A percentile compares a stretch with the other conserved stretches of the same genome.
phyloP scores from a whole-genome alignment of 1,140 invertebrate genomes.

The Hormaphis cornu region DNA sequence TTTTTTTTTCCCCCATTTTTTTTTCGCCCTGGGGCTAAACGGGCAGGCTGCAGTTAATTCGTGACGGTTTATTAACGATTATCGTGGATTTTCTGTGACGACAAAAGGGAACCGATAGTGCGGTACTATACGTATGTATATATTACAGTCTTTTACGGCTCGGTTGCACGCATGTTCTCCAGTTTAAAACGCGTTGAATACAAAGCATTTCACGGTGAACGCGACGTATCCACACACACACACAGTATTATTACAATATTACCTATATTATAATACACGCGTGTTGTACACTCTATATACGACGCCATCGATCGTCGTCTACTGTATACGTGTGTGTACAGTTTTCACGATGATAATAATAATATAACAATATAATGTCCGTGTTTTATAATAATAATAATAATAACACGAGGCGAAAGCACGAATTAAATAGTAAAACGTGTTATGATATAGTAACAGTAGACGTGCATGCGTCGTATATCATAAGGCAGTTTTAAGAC shows the following conservation, averaged over 20 bases:
- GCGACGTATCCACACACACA: constrained; percentile 5
- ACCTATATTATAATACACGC: too few species aligned
- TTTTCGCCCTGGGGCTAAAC: constrained; percentile 24
- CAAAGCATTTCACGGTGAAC: constrained; percentile 30
- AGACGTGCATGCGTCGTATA: too few species aligned
- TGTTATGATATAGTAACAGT: too few species aligned
- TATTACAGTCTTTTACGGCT: not conserved
- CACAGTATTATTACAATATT: too few species aligned
- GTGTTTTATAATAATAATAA: not conserved
- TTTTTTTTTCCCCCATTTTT: too few species aligned
- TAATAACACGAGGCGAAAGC: not conserved
- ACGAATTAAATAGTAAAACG: not conserved
- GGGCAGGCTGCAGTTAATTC: constrained; percentile 12
- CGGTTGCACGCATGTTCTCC: constrained; percentile 19
- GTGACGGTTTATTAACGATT: constrained; percentile 32
- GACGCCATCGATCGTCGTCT: too few species aligned
- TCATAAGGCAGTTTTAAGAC: too few species aligned
- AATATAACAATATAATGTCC: not conserved
- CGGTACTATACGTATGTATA: not conserved
- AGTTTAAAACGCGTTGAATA: constrained; percentile 18
- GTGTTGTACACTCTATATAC: too few species aligned
- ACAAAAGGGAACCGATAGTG: constrained; percentile 19
- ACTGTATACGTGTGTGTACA: too few species aligned
- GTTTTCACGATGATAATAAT: not conserved
- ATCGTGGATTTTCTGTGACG: constrained; percentile 22